Evolutionary conservation across 2,113 vertebrate genomes (phyloP).

Genomic region (Nettapus auritus): DNA sequence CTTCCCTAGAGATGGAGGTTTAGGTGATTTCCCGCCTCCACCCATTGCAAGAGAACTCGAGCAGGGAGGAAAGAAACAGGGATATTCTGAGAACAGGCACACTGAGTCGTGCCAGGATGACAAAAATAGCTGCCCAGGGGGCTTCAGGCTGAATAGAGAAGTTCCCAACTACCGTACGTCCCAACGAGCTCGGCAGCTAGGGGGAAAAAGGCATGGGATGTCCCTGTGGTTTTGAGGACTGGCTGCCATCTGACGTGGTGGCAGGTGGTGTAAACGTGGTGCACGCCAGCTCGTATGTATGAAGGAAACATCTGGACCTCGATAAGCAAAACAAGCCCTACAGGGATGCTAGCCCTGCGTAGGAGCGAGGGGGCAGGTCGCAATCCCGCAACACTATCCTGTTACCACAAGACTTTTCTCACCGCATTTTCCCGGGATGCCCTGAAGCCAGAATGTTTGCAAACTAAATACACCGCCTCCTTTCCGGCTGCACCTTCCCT

Average conservation of each 20-base stretch:
- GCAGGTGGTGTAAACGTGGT: rapidly evolving
- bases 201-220: neutral
- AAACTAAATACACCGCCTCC: rapidly evolving
- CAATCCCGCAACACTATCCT: neutral
- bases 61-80: neutral
- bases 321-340: neutral
- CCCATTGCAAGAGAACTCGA: neutral
- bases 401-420: neutral
- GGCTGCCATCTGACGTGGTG: neutral
- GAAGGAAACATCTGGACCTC: neutral
- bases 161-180: neutral
- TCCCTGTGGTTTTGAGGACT: neutral
- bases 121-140: neutral
- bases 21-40: neutral
- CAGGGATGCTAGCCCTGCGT: rapidly evolving
- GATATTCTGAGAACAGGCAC: neutral
- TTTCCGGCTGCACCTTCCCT: neutral
- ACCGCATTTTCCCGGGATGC: neutral
- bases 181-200: neutral
- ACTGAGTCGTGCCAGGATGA: neutral
- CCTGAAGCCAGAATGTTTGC: neutral
- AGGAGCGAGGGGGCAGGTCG: neutral
- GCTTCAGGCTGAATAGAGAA: neutral
- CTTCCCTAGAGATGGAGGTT: neutral
- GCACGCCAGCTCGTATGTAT: rapidly evolving